Conservation (phyloP, 2,888 invertebrate species). For the Melikaiella ostensackeni region DNA sequence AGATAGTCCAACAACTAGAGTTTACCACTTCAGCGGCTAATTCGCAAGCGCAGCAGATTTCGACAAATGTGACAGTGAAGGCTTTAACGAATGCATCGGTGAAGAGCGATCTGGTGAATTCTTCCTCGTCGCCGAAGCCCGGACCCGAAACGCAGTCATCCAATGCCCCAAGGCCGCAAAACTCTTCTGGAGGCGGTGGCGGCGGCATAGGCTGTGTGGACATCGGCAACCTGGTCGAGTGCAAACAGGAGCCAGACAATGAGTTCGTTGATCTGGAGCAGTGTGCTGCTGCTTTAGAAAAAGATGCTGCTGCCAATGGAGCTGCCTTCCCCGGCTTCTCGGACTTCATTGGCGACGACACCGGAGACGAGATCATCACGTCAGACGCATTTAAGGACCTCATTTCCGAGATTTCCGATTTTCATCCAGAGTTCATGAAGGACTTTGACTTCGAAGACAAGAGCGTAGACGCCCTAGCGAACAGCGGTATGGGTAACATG, state of each 20-base stretch:
- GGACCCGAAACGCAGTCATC: conserved; percentile 77
- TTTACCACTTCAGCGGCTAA: conserved; percentile 93
- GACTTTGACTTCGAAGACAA: conserved; percentile 87
- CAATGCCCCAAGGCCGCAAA: conserved; percentile 64
- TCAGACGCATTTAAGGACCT: conserved; percentile 91
- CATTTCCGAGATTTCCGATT: conserved; percentile 91
- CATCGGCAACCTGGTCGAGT: conserved; percentile 85
- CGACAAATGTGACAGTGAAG: conserved; percentile 95
- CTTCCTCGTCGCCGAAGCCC: conserved; percentile 78
- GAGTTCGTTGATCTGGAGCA: conserved; percentile 92
- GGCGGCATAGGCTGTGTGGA: conserved; percentile 77
- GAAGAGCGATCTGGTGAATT: conserved; percentile 79
- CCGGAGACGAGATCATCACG: conserved; percentile 86
- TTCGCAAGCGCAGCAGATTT: conserved; percentile 92
- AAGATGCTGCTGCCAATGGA: conserved; percentile 86
- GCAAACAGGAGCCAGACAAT: conserved; percentile 90
- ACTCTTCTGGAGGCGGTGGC: conserved; percentile 63
- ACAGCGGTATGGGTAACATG: conserved; percentile 58
- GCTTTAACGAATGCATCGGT: conserved; percentile 85
- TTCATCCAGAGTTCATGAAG: conserved; percentile 89
- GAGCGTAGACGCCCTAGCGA: conserved; percentile 67
- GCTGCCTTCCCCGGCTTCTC: conserved; percentile 88
- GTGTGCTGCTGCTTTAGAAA: conserved; percentile 91
- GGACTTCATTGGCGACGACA: conserved; percentile 90
- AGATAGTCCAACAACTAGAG: conserved; percentile 94